Evolutionary conservation across 2,797 vertebrate genomes (phyloP).

Genomic region (Phataginus tricuspis): DNA sequence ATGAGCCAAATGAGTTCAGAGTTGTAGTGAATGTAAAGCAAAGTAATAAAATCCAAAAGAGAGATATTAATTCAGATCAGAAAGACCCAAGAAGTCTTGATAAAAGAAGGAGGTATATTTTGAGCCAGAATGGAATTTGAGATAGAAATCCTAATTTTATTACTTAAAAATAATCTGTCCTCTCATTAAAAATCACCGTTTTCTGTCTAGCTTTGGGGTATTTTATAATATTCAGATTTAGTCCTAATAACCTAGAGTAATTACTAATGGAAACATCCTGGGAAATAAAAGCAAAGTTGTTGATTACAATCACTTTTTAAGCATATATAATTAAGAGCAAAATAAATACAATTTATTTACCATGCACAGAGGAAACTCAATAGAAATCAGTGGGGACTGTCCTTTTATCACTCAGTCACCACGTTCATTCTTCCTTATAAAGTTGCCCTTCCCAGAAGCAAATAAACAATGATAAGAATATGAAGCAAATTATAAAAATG

Average conservation of each 20-base stretch:
- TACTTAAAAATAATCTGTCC: slow-evolving; percentile 51
- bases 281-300: slow-evolving; percentile 79
- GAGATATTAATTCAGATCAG: neutral
- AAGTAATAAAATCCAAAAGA: neutral
- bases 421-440: slow-evolving; percentile 16
- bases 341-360: slow-evolving; percentile 73
- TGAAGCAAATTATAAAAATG: slow-evolving; percentile 49
- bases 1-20: neutral
- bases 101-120: neutral
- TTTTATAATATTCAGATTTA: slow-evolving; percentile 76
- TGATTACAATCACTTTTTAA: slow-evolving; percentile 78
- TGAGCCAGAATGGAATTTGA: neutral
- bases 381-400: slow-evolving; percentile 38
- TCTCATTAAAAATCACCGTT: slow-evolving; percentile 69
- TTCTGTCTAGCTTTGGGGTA: slow-evolving; percentile 67
- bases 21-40: neutral
- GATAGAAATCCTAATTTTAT: slow-evolving; percentile 55
- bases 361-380: slow-evolving; percentile 56
- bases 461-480: slow-evolving; percentile 56
- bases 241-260: slow-evolving; percentile 73
- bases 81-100: neutral
- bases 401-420: slow-evolving; percentile 21
- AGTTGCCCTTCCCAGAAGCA: neutral
- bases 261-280: slow-evolving; percentile 76
- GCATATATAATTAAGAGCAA: slow-evolving; percentile 80